Evolutionary conservation across 1,140 invertebrate genomes (phyloP).

Genomic region (Pseudomyrmex cubaensis): DNA sequence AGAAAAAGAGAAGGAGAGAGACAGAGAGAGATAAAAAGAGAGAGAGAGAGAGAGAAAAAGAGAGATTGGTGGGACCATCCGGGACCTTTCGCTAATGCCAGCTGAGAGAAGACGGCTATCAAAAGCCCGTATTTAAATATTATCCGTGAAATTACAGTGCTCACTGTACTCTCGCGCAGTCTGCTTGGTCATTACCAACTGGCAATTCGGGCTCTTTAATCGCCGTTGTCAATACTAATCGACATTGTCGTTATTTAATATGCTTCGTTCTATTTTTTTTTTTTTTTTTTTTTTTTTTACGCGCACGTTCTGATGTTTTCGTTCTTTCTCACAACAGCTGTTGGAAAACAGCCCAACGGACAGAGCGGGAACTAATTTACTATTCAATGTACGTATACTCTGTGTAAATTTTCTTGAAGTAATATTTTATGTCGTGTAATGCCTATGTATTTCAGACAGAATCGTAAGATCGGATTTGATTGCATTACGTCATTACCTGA

Average conservation of each 20-base stretch:
- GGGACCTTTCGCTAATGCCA: constrained; percentile 73
- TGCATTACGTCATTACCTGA: background rate
- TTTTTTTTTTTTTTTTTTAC: constrained; percentile 36
- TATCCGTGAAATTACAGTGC: constrained; percentile 83
- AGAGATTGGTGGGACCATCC: constrained; percentile 28
- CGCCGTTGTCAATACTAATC: constrained; percentile 82
- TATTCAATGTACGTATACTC: background rate
- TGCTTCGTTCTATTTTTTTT: constrained; percentile 49
- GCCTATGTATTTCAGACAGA: background rate
- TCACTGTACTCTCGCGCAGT: constrained; percentile 61
- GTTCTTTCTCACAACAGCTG: background rate
- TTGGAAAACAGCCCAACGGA: constrained; percentile 18
- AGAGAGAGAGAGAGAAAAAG: constrained; percentile 7
- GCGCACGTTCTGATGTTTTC: background rate
- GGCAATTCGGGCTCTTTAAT: constrained; percentile 80
- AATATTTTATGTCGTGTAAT: background rate
- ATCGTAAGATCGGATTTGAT: background rate
- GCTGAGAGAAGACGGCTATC: constrained; percentile 80
- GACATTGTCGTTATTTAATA: constrained; percentile 83
- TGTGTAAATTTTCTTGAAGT: constrained; percentile 9
- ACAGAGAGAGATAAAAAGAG: background rate
- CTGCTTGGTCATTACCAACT: constrained; percentile 74
- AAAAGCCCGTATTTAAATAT: constrained; percentile 84
- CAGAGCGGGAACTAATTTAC: constrained; percentile 15
- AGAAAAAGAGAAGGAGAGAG: background rate